Conservation (phyloP, 1,140 invertebrate species). For the Neodiprion virginianus region DNA sequence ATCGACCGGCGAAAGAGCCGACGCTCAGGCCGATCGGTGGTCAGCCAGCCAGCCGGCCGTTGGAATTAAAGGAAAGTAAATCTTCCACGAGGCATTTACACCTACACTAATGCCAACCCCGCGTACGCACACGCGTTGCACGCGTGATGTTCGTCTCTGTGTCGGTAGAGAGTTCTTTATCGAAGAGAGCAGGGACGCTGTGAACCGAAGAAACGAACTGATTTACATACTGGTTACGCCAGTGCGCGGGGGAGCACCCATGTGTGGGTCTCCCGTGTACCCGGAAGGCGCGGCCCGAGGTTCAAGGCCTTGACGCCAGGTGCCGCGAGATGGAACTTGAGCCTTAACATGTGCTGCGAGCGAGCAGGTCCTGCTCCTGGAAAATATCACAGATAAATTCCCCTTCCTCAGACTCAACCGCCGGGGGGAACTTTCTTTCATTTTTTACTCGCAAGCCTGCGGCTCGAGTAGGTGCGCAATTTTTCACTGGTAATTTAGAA, state of each 20-base stretch:
- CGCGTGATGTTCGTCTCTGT: slow-evolving; percentile 10
- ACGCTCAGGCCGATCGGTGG: too few relatives aligned
- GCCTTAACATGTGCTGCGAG: slow-evolving; percentile 41
- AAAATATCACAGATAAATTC: neutral
- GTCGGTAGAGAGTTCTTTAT: neutral
- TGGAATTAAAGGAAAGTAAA: slow-evolving; percentile 4
- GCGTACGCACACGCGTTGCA: slow-evolving; percentile 17
- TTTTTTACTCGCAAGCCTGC: neutral
- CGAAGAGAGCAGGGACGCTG: neutral
- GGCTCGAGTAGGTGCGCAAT: too few relatives aligned
- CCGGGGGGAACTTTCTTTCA: neutral
- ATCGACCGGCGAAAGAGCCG: neutral
- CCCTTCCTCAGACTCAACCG: neutral
- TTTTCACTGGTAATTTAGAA: too few relatives aligned
- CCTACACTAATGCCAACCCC: neutral
- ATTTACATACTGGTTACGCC: slow-evolving; percentile 58
- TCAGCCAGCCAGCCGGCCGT: neutral
- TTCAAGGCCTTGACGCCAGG: slow-evolving; percentile 55
- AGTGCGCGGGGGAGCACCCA: slow-evolving; percentile 35
- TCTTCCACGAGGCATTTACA: neutral
- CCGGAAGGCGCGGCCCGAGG: slow-evolving; percentile 53
- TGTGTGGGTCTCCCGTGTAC: slow-evolving; percentile 39
- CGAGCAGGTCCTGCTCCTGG: slow-evolving; percentile 41
- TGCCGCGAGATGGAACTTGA: slow-evolving; percentile 50
- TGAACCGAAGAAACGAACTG: slow-evolving; percentile 19